Conservation (phyloP, 2,797 vertebrate genomes). For the Sphenopsis melanotis region DNA sequence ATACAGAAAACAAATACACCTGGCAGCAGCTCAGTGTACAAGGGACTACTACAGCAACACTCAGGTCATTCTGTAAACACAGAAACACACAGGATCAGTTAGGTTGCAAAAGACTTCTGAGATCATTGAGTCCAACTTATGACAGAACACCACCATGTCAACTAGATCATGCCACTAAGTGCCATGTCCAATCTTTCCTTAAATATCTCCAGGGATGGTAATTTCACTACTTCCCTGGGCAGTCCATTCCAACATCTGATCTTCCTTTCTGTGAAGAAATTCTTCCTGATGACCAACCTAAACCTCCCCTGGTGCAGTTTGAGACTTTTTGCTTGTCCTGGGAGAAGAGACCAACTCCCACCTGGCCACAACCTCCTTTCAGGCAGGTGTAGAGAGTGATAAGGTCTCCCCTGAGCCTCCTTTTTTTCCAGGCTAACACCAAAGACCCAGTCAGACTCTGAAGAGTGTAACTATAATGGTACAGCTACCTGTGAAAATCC, state of each 20-base stretch:
- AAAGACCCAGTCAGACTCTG: not conserved
- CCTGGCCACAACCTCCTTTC: not conserved
- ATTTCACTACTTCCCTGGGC: not conserved
- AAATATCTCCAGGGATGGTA: not conserved
- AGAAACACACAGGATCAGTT: not conserved
- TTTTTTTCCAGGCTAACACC: not conserved
- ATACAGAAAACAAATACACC: not conserved
- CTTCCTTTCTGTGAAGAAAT: not conserved
- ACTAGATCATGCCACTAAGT: not conserved
- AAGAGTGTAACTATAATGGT: not conserved
- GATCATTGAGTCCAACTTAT: not conserved
- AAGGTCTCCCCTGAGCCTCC: not conserved
- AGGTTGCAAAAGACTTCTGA: not conserved
- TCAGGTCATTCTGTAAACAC: fast-evolving
- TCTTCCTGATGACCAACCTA: not conserved
- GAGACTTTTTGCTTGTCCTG: not conserved
- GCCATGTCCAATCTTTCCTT: not conserved
- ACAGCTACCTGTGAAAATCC: not conserved
- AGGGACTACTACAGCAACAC: not conserved
- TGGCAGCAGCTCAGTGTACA: not conserved
- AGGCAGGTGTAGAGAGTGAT: not conserved
- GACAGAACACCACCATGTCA: not conserved
- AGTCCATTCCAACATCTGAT: not conserved
- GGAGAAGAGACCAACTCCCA: not conserved
- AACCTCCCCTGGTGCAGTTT: not conserved